Percentiles rank a stretch among this genome's conserved stretches.
These are phyloP conservation scores for Toxotes jaculatrix DNA, from an alignment of 2,113 vertebrate species.

Conservation along the genomic window DNA sequence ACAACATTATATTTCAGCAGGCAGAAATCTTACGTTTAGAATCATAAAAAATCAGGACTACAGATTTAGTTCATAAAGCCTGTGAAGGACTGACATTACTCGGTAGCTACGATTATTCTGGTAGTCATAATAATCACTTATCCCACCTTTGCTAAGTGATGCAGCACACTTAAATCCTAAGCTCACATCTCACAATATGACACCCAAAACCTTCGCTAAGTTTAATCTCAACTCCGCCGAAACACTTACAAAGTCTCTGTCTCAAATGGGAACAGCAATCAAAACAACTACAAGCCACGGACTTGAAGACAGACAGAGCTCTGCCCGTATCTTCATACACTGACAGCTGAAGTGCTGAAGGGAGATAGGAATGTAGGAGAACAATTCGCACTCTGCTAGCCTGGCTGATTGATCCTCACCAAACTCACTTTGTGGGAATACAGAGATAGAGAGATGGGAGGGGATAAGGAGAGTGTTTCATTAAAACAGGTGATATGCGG, in stretches of 20 bases:
- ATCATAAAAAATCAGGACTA: constrained; percentile 33
- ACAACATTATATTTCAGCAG: constrained; percentile 37
- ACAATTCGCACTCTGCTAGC: constrained; percentile 69
- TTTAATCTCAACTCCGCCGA: constrained; percentile 48
- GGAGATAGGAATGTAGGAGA: constrained; percentile 66
- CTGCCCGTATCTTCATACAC: constrained; percentile 32
- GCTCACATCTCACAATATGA: constrained; percentile 25
- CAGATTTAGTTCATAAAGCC: constrained; percentile 31
- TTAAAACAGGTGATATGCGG: constrained; percentile 77
- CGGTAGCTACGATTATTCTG: constrained; percentile 34
- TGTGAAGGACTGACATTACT: constrained; percentile 22
- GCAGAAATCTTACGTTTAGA: constrained; percentile 37
- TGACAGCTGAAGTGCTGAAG: constrained; percentile 65
- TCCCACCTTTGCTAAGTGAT: constrained; percentile 43
- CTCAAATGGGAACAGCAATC: constrained; percentile 49
- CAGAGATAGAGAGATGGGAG: constrained; percentile 54
- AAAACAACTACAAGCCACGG: constrained; percentile 37
- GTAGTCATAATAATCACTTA: constrained; percentile 41
- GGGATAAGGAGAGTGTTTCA: constrained; percentile 77
- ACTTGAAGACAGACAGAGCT: constrained; percentile 53
- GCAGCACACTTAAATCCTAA: constrained; percentile 27
- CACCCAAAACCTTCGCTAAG: constrained; percentile 21
- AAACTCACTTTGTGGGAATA: constrained; percentile 67
- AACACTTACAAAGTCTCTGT: constrained; percentile 33
- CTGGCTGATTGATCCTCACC: constrained; percentile 72